Evolutionary conservation across 2,888 invertebrate genomes (phyloP).

Genomic region (Rhagonycha fulva): DNA sequence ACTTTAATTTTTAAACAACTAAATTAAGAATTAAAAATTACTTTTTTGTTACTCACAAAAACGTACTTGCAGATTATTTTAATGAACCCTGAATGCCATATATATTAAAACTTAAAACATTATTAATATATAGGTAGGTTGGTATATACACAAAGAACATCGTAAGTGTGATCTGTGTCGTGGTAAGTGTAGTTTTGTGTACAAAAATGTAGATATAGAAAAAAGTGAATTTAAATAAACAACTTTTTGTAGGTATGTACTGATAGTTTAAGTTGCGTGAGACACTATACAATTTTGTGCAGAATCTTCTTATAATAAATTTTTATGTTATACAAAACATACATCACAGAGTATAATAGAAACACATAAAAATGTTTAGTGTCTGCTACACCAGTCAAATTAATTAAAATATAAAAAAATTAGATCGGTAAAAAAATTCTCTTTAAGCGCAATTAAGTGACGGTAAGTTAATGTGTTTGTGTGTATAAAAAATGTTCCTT

Average conservation of each 20-base stretch:
- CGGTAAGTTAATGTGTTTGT: background rate
- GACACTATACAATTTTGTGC: conserved; percentile 3
- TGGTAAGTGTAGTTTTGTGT: background rate
- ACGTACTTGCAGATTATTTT: conserved; percentile 27
- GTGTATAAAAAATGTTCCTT: background rate
- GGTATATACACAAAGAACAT: background rate
- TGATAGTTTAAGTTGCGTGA: background rate
- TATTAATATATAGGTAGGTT: conserved; percentile 4
- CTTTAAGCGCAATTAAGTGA: background rate
- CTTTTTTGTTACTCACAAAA: conserved; percentile 28
- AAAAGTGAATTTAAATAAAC: background rate
- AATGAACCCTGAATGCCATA: conserved; percentile 48
- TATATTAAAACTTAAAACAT: conserved; percentile 27
- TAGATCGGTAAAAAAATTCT: background rate
- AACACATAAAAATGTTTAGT: conserved; percentile 2
- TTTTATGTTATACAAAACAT: background rate
- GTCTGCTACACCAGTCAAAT: background rate
- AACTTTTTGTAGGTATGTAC: background rate
- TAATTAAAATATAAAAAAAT: background rate
- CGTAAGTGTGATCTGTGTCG: background rate
- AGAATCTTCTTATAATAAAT: background rate
- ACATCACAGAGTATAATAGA: conserved; percentile 2
- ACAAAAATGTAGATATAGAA: background rate
- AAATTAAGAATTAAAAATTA: conserved; percentile 31
- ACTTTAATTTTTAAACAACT: conserved; percentile 25